Conservation (phyloP, 2,888 invertebrate genomes). For the Chymomyza caudatula region DNA sequence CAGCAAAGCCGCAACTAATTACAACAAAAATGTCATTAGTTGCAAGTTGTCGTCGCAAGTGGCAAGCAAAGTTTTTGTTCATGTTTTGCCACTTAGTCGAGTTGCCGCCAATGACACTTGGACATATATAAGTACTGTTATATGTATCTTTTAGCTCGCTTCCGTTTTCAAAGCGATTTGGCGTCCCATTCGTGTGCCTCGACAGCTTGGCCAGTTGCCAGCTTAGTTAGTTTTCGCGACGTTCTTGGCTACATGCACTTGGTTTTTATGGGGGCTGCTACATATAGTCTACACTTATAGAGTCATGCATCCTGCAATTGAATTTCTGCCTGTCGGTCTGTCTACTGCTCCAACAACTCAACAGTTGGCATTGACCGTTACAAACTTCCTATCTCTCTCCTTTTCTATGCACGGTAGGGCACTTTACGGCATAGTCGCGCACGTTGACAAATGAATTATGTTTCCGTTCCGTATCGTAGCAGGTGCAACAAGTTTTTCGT, state of each 20-base stretch:
- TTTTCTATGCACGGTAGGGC: not conserved
- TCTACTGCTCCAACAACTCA: constrained; percentile 24
- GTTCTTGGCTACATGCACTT: not conserved
- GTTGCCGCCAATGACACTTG: constrained; percentile 11
- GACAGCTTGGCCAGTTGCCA: constrained; percentile 56
- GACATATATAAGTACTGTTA: not conserved
- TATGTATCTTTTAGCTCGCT: constrained; percentile 50
- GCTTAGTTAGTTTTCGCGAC: not conserved
- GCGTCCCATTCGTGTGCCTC: constrained; percentile 11
- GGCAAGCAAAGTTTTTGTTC: constrained; percentile 66
- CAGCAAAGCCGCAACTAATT: constrained; percentile 67
- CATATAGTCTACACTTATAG: constrained; percentile 65
- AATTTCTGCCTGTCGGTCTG: not conserved
- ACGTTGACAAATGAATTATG: constrained; percentile 62
- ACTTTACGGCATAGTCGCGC: not conserved
- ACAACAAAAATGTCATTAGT: constrained; percentile 73
- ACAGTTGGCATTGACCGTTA: constrained; percentile 67
- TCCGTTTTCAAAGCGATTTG: constrained; percentile 49
- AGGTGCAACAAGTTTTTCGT: constrained; percentile 54
- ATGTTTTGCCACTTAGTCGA: constrained; percentile 65
- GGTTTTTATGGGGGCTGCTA: not conserved
- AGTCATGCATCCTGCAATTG: constrained; percentile 63
- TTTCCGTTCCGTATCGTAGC: constrained; percentile 8
- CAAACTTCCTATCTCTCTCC: not conserved
- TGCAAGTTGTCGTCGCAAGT: constrained; percentile 65